Evolutionary conservation across 2,113 vertebrate genomes (phyloP).

Genomic region (Tamias sibiricus): DNA sequence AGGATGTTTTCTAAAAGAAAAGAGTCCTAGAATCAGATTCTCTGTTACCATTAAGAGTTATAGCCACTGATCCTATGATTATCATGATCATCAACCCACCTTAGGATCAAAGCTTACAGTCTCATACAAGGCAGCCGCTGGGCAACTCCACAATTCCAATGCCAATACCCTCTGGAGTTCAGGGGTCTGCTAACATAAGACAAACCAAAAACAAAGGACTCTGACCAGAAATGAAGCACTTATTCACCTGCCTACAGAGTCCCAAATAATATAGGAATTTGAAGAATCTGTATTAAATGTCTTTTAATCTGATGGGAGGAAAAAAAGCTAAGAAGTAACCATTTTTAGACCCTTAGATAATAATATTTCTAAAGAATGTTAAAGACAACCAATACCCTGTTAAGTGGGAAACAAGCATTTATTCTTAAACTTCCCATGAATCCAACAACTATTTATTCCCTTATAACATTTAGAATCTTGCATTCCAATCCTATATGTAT

Average conservation of each 20-base stretch:
- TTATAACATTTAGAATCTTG: constrained; percentile 46
- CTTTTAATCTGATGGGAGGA: constrained; percentile 40
- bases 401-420: background rate
- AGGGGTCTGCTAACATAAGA: background rate
- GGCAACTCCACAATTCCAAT: background rate
- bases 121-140: background rate
- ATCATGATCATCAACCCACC: background rate
- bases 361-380: constrained; percentile 36
- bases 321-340: background rate
- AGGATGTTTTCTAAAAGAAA: constrained; percentile 55
- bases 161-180: background rate
- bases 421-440: constrained; percentile 30
- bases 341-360: background rate
- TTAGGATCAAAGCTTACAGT: background rate
- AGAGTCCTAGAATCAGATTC: constrained; percentile 26
- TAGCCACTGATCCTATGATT: background rate
- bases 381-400: background rate
- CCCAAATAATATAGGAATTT: constrained; percentile 9
- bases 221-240: background rate
- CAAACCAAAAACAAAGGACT: constrained; percentile 18
- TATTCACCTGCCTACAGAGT: constrained; percentile 1
- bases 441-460: background rate
- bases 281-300: background rate
- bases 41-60: constrained; percentile 13
- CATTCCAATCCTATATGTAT: background rate